Conservation (phyloP, 2,888 invertebrate species). For the Serripes groenlandicus region DNA sequence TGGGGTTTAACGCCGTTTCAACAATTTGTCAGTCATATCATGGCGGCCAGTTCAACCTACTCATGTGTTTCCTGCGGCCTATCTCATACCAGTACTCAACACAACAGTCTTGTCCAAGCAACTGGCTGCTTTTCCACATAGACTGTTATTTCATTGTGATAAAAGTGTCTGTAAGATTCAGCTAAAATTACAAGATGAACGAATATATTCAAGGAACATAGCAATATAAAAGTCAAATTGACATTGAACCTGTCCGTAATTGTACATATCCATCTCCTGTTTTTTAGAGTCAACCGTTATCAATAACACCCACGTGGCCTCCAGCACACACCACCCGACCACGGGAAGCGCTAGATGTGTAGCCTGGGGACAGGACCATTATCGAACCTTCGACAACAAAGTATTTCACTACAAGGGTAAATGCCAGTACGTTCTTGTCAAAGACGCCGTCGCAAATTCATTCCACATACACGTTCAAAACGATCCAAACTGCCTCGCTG, state of each 20-base stretch:
- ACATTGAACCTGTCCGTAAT: neutral
- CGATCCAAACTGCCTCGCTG: constrained; percentile 87
- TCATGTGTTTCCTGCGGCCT: too few relatives aligned
- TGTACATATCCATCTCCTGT: neutral
- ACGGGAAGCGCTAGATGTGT: constrained; percentile 89
- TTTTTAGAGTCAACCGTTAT: constrained; percentile 49
- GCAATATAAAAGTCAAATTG: neutral
- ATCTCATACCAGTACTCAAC: too few relatives aligned
- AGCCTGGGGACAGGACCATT: constrained; percentile 93
- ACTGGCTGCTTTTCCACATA: too few relatives aligned
- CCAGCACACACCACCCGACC: constrained; percentile 43
- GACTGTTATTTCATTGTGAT: too few relatives aligned
- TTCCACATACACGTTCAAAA: constrained; percentile 90
- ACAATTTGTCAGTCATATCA: too few relatives aligned
- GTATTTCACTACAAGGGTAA: constrained; percentile 90
- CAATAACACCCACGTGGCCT: constrained; percentile 45
- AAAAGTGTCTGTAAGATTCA: too few relatives aligned
- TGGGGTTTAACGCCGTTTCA: too few relatives aligned
- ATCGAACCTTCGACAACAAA: constrained; percentile 94
- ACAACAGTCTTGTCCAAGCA: too few relatives aligned
- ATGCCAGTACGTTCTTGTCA: constrained; percentile 92
- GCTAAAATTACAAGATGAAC: too few relatives aligned
- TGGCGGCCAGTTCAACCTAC: too few relatives aligned
- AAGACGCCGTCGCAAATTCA: constrained; percentile 90
- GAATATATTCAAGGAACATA: neutral